Evolutionary conservation across 2,888 invertebrate species (phyloP).

Genomic region (Slavum lentiscoides): DNA sequence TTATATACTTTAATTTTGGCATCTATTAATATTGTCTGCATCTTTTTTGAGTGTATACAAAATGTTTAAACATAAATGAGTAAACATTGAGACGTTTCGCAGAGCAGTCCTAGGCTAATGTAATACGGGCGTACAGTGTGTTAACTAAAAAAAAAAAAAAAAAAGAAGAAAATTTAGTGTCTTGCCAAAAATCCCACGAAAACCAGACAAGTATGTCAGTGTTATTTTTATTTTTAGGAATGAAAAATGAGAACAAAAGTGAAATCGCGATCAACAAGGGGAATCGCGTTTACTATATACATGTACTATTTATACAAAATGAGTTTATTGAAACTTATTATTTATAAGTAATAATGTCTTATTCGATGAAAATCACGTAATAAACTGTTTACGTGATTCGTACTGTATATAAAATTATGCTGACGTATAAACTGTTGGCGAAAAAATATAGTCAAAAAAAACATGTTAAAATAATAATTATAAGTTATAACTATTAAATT

Average conservation of each 20-base stretch:
- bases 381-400: no score
- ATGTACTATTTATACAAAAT: neutral
- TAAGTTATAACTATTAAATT: no score
- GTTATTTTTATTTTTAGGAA: slow-evolving; percentile 40
- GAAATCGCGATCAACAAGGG: neutral
- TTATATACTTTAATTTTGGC: neutral
- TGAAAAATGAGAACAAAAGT: slow-evolving; percentile 34
- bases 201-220: slow-evolving; percentile 32
- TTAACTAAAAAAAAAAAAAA: slow-evolving; percentile 19
- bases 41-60: neutral
- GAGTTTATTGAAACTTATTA: no score
- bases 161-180: neutral
- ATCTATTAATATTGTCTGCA: slow-evolving; percentile 5
- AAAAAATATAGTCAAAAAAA: no score
- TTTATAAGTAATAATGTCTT: no score
- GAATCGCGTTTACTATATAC: neutral
- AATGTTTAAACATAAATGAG: slow-evolving; percentile 3
- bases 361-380: no score
- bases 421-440: no score
- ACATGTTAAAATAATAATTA: no score
- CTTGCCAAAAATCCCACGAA: slow-evolving; percentile 41
- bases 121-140: neutral
- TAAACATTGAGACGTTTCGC: slow-evolving; percentile 40
- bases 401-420: no score
- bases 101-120: slow-evolving; percentile 27